Evolutionary conservation across 2,888 invertebrate genomes (phyloP).

Genomic region (Nomada fabriciana): DNA sequence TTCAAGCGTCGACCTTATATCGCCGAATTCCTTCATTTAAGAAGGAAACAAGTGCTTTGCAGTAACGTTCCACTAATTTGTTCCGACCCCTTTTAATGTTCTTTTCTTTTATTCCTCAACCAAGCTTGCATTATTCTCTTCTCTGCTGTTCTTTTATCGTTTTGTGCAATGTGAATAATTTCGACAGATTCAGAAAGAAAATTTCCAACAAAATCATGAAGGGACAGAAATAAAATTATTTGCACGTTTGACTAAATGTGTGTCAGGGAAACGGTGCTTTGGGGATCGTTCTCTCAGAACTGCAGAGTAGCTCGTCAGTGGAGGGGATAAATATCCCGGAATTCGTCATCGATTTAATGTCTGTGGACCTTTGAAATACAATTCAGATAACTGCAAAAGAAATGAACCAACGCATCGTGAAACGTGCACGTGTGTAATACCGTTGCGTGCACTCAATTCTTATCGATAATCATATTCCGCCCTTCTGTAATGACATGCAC

Average conservation of each 20-base stretch:
- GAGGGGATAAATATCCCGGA: conserved; percentile 26
- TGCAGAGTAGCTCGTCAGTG: background rate
- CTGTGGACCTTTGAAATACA: background rate
- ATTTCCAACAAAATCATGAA: too few species aligned
- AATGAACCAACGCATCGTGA: conserved; percentile 1
- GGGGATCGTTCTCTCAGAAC: background rate
- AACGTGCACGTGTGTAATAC: conserved; percentile 15
- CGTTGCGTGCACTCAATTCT: conserved; percentile 34
- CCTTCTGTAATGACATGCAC: background rate
- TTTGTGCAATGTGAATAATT: background rate
- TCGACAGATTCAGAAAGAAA: too few species aligned
- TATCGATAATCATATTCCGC: conserved; percentile 1
- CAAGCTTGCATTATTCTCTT: too few species aligned
- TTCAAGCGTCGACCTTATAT: background rate
- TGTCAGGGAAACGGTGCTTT: conserved; percentile 6
- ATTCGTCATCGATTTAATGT: conserved; percentile 19
- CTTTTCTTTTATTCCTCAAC: too few species aligned
- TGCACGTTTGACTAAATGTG: too few species aligned
- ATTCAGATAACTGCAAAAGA: background rate
- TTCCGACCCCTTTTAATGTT: too few species aligned
- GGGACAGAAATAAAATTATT: too few species aligned
- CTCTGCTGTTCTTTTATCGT: too few species aligned
- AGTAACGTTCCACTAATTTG: too few species aligned
- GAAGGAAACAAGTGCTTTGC: too few species aligned
- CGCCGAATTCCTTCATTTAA: too few species aligned